These are phyloP conservation scores for Troilus luridus DNA, from an alignment of 2,888 invertebrate species.

Conservation along the genomic window DNA sequence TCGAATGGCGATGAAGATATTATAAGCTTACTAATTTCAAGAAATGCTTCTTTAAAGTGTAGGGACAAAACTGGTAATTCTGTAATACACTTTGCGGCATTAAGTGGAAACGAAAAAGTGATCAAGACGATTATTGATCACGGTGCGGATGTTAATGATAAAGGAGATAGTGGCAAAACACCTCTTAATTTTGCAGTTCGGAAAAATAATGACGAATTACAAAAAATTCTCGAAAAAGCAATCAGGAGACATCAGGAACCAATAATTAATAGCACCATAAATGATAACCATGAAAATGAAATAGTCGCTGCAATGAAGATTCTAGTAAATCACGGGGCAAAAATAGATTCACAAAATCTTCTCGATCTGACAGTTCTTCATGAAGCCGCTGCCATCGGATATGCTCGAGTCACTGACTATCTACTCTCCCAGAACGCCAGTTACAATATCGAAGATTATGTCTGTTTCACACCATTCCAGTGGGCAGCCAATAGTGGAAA, in stretches of 20 bases:
- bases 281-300: background rate
- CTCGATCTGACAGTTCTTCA: background rate
- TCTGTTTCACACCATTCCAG: background rate
- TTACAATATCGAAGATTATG: background rate
- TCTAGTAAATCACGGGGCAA: background rate
- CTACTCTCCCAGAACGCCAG: background rate
- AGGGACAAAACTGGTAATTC: background rate
- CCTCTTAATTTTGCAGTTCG: background rate
- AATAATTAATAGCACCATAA: background rate
- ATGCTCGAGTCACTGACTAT: background rate
- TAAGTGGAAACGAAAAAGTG: background rate
- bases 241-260: background rate
- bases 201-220: background rate
- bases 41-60: background rate
- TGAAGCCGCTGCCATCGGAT: background rate
- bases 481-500: background rate
- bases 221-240: background rate
- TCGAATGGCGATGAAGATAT: background rate
- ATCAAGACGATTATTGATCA: background rate
- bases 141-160: background rate
- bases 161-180: background rate
- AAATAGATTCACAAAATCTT: background rate
- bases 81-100: background rate
- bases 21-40: background rate
- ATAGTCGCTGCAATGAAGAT: background rate